Conservation (phyloP, 2,888 invertebrate genomes). For the Diaphora mendica region DNA sequence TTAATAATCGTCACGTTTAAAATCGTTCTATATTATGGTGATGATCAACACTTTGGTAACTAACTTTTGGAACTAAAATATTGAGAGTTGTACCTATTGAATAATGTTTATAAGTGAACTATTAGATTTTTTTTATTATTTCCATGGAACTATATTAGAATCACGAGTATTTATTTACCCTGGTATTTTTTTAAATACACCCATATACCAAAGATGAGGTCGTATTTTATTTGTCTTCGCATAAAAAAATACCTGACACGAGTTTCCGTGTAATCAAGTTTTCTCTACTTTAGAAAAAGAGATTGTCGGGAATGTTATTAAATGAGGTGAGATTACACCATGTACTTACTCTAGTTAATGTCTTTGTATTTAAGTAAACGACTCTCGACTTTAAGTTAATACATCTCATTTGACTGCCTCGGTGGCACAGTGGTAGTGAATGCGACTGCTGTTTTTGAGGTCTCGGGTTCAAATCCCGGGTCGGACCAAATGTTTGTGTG, state of each 20-base stretch:
- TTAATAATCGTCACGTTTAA: background rate
- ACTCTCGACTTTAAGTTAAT: no score
- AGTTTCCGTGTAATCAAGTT: conserved; percentile 32
- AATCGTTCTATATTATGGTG: background rate
- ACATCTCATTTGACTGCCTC: no score
- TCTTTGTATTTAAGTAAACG: conserved; percentile 19
- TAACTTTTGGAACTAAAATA: no score
- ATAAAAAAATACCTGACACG: conserved; percentile 22
- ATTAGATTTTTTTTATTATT: no score
- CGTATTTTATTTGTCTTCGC: conserved; percentile 8
- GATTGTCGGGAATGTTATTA: conserved; percentile 20
- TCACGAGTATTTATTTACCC: no score
- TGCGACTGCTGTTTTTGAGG: no score
- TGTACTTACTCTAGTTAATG: conserved; percentile 19
- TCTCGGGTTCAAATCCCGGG: no score
- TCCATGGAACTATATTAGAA: no score
- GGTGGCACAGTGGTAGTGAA: no score
- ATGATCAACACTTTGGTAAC: background rate
- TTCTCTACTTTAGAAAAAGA: conserved; percentile 26
- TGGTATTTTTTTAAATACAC: background rate
- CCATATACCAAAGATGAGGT: background rate
- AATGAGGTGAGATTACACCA: conserved; percentile 19
- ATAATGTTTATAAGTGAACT: no score
- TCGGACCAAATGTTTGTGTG: no score
- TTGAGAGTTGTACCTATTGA: no score